A percentile compares a stretch with the other conserved stretches of the same genome.
Conservation (phyloP, 2,888 invertebrate genomes). For the Stratiomys singularior region DNA sequence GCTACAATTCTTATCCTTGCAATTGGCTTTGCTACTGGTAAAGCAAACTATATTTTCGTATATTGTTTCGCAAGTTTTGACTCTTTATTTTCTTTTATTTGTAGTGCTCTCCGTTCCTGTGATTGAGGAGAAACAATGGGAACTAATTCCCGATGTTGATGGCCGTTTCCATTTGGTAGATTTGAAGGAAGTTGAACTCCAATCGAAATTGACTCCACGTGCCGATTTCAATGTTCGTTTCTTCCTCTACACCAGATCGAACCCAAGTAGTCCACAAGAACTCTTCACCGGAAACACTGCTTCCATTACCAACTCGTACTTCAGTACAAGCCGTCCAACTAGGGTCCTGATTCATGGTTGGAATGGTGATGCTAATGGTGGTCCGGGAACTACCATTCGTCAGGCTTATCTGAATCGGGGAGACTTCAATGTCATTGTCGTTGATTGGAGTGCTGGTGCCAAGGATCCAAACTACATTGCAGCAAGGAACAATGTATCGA, state of each 20-base stretch:
- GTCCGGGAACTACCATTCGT: background rate
- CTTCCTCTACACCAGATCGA: conserved; percentile 60
- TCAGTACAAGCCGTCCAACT: conserved; percentile 54
- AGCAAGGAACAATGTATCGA: conserved; percentile 42
- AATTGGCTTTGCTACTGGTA: background rate
- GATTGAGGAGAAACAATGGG: background rate
- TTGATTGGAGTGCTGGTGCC: conserved; percentile 46
- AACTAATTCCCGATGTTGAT: conserved; percentile 22
- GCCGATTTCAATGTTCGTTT: conserved; percentile 38
- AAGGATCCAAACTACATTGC: conserved; percentile 38
- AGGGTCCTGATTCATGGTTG: conserved; percentile 29
- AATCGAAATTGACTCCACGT: background rate
- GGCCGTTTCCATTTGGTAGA: background rate
- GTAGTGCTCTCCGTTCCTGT: background rate
- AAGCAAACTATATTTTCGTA: background rate
- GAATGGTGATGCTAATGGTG: background rate
- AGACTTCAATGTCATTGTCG: conserved; percentile 43
- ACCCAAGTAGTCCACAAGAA: conserved; percentile 50
- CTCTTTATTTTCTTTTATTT: background rate
- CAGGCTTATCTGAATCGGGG: conserved; percentile 25
- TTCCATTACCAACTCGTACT: conserved; percentile 53
- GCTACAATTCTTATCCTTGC: background rate
- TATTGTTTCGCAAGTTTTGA: background rate
- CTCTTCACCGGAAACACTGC: conserved; percentile 50
- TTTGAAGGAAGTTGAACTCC: background rate